Evolutionary conservation across 2,797 vertebrate species (phyloP).

Genomic region (Todus mexicanus): DNA sequence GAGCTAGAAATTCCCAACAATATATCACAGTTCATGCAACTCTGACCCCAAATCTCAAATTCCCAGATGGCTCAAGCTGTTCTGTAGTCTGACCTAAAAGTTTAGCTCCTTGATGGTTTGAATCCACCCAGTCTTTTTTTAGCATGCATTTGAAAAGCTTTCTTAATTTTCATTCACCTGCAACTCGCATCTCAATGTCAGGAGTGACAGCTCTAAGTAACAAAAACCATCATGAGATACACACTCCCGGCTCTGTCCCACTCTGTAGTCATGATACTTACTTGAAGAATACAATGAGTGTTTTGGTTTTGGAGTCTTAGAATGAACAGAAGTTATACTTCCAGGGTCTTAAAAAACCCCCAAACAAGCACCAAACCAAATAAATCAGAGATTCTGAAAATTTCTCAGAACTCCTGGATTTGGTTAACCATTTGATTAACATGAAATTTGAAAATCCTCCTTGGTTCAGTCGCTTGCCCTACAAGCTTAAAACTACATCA

Average conservation of each 20-base stretch:
- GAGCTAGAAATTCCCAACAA: slow-evolving; percentile 49
- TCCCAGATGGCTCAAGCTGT: neutral
- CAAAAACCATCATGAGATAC: neutral
- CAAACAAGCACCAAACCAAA: neutral
- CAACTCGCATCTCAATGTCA: neutral
- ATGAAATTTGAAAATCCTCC: slow-evolving; percentile 19
- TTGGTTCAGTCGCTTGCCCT: neutral
- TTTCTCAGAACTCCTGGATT: neutral
- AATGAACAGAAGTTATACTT: neutral
- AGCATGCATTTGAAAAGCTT: neutral
- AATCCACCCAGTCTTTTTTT: neutral
- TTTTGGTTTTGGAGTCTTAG: neutral
- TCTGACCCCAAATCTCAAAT: slow-evolving; percentile 14
- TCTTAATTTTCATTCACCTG: neutral
- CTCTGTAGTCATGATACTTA: neutral
- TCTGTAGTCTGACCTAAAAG: neutral
- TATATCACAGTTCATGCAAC: neutral
- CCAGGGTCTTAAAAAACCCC: neutral
- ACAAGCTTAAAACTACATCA: neutral
- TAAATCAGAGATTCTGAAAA: neutral
- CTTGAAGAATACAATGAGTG: neutral
- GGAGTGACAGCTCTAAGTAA: neutral
- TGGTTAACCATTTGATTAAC: neutral
- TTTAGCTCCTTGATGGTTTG: neutral
- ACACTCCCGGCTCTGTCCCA: neutral